Percentiles rank a stretch among this genome's conserved stretches.
Conservation (phyloP, 2,797 vertebrate genomes). For the Steatocranus sp. region DNA sequence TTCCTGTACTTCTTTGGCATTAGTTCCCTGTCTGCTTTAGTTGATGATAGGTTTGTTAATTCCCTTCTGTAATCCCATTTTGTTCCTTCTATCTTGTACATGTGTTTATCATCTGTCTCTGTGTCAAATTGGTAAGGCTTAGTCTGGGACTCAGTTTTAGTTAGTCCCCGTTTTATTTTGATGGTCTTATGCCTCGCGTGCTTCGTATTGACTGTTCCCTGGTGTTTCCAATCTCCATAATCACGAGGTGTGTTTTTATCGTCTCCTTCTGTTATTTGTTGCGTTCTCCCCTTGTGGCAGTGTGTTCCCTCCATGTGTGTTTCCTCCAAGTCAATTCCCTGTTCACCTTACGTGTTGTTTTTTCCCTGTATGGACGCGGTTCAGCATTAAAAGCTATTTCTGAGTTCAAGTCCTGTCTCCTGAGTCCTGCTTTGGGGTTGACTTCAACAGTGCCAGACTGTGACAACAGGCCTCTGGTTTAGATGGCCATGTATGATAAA, state of each 20-base stretch:
- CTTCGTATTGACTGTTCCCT: no score
- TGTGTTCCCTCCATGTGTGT: neutral
- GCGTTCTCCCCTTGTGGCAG: neutral
- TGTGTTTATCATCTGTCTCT: neutral
- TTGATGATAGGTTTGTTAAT: neutral
- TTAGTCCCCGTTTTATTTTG: no score
- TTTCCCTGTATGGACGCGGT: neutral
- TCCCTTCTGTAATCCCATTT: neutral
- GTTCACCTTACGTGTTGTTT: neutral
- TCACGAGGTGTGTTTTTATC: neutral
- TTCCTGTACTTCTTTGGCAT: neutral
- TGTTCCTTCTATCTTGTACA: neutral
- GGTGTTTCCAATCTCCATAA: neutral
- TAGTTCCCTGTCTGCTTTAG: neutral
- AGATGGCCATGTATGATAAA: neutral
- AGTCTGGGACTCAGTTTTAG: no score
- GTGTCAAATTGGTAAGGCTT: neutral
- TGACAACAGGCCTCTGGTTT: neutral
- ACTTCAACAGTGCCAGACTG: neutral
- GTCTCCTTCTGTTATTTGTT: neutral
- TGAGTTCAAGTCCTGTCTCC: fast-evolving
- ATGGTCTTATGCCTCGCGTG: no score
- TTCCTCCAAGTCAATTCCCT: neutral
- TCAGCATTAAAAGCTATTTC: neutral
- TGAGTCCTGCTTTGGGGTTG: neutral